Evolutionary conservation across 2,888 invertebrate species (phyloP).

Genomic region (Mythimna albipuncta): DNA sequence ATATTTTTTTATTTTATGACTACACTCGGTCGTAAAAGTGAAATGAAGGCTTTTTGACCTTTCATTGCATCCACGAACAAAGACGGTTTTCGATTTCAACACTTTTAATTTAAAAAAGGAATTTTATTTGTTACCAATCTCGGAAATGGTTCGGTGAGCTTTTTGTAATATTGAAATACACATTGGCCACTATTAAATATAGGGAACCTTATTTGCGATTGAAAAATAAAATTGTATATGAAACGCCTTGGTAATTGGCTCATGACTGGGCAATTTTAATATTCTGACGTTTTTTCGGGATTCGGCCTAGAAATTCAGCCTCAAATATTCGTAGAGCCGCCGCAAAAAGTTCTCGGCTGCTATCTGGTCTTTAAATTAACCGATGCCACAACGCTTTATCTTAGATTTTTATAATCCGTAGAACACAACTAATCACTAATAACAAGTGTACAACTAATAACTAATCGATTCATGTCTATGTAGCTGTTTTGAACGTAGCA

Average conservation of each 20-base stretch:
- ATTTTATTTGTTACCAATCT: slow-evolving; percentile 23
- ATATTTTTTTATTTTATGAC: slow-evolving; percentile 64
- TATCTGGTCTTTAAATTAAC: background rate
- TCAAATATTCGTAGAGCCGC: background rate
- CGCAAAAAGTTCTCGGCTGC: too few species aligned
- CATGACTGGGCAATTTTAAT: background rate
- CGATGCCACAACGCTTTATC: too few species aligned
- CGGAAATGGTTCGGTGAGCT: background rate
- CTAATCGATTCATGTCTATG: too few species aligned
- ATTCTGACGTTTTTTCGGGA: background rate
- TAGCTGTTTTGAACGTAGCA: too few species aligned
- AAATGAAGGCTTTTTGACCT: slow-evolving; percentile 60
- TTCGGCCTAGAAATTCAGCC: background rate
- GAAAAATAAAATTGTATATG: background rate
- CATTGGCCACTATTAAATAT: background rate
- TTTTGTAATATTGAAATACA: slow-evolving; percentile 3
- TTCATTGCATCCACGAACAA: slow-evolving; percentile 56
- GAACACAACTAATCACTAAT: too few species aligned
- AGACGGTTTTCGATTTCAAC: slow-evolving; percentile 42
- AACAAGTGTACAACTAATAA: too few species aligned
- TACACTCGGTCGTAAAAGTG: slow-evolving; percentile 64
- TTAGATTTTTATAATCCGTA: too few species aligned
- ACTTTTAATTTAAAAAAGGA: slow-evolving; percentile 26
- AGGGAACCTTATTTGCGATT: background rate
- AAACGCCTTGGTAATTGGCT: background rate